phyloP scores from a whole-genome alignment of 2,113 vertebrate species.

The Oreamnos americanus region DNA sequence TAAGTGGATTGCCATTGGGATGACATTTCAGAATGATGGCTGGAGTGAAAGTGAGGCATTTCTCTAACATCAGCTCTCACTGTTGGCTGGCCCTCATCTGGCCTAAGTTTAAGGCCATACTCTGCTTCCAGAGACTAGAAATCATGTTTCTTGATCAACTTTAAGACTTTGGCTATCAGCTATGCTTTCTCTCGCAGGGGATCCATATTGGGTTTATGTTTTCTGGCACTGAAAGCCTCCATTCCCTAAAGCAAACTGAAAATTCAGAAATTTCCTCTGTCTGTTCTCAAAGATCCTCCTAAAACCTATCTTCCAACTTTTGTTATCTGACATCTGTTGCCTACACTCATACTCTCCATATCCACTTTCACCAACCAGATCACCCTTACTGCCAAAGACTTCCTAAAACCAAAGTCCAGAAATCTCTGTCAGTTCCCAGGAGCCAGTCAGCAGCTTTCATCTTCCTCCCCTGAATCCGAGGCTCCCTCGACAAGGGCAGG shows the following conservation, averaged over 20 bases:
- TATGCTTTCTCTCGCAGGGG: background rate
- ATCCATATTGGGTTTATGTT: background rate
- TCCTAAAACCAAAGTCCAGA: background rate
- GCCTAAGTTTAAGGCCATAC: background rate
- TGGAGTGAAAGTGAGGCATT: background rate
- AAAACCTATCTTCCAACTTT: background rate
- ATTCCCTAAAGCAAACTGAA: background rate
- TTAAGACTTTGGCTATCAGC: background rate
- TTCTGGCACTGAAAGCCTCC: background rate
- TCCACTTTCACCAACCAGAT: background rate
- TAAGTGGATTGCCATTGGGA: background rate
- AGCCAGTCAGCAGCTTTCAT: background rate
- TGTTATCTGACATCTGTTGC: background rate
- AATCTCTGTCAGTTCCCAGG: background rate
- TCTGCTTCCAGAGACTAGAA: background rate
- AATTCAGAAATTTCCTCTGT: background rate
- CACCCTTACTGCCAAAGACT: background rate
- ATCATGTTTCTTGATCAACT: background rate
- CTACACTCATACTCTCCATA: background rate
- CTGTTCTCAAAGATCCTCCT: background rate
- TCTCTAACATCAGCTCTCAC: background rate
- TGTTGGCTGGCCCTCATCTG: background rate
- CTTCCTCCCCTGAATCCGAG: background rate
- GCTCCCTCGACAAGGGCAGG: background rate
- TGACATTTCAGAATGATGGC: background rate